These are phyloP conservation scores for Nothobranchius furzeri DNA, from an alignment of 2,113 vertebrate species.

Conservation along the genomic window DNA sequence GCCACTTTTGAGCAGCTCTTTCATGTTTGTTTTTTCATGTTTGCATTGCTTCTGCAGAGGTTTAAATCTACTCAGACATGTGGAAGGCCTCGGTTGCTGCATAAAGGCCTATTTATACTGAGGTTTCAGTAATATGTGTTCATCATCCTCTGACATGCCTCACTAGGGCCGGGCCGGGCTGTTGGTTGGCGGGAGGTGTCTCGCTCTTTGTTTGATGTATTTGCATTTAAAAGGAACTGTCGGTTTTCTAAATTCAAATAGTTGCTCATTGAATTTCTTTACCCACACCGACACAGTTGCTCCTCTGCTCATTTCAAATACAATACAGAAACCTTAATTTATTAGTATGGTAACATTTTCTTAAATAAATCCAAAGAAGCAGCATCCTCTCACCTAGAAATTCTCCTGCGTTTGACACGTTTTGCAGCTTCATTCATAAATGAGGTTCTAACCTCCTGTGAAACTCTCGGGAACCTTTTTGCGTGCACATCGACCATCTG, in stretches of 20 bases:
- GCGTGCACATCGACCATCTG: neutral
- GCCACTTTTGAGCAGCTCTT: slow-evolving; percentile 20
- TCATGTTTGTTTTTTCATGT: slow-evolving; percentile 13
- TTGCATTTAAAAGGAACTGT: neutral
- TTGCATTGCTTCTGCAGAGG: slow-evolving; percentile 12
- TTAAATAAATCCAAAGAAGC: neutral
- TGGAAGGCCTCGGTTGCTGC: slow-evolving; percentile 9
- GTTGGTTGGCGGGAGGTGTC: slow-evolving; percentile 2
- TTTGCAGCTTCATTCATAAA: neutral
- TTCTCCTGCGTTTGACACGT: neutral
- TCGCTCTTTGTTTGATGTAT: neutral
- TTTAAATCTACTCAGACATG: slow-evolving; percentile 6
- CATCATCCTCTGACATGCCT: slow-evolving; percentile 1
- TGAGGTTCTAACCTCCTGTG: neutral
- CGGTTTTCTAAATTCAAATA: neutral
- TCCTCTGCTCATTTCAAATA: neutral
- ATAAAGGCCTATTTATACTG: slow-evolving; percentile 24
- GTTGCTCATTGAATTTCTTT: neutral
- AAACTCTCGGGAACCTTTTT: neutral
- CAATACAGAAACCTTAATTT: too few species aligned
- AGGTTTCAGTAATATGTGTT: slow-evolving; percentile 12
- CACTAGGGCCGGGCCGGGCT: neutral
- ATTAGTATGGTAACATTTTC: too few species aligned
- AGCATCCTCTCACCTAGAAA: neutral
- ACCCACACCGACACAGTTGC: neutral